Percentiles rank a stretch among this genome's conserved stretches.
Evolutionary conservation across 2,797 vertebrate genomes (phyloP).

Genomic region (Rhynchotus rufescens): DNA sequence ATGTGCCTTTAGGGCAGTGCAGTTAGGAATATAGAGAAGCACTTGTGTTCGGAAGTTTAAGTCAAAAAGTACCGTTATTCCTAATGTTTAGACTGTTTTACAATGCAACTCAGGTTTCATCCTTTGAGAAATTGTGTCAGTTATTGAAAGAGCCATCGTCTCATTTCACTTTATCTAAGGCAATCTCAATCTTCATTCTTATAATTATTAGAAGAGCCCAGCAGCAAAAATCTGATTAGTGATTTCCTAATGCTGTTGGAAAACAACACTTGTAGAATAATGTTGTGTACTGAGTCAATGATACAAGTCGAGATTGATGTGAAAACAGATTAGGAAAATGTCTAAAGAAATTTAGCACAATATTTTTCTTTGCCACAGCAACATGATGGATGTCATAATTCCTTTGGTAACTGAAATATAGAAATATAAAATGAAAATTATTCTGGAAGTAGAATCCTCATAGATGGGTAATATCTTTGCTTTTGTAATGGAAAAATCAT

Average conservation of each 20-base stretch:
- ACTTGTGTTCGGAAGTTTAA: background rate
- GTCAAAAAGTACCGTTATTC: background rate
- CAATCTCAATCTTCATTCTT: constrained; percentile 60
- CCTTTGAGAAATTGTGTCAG: constrained; percentile 37
- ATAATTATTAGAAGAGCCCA: constrained; percentile 65
- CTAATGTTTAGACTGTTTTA: background rate
- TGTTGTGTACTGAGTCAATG: constrained; percentile 20
- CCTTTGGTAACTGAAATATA: background rate
- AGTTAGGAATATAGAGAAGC: background rate
- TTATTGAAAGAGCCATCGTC: constrained; percentile 69
- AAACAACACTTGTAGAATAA: constrained; percentile 45
- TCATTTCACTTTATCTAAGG: constrained; percentile 70
- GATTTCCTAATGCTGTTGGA: constrained; percentile 36
- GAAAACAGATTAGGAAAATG: constrained; percentile 22
- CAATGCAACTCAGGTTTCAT: background rate
- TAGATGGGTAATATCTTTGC: background rate
- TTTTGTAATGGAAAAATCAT: background rate
- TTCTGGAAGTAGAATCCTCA: background rate
- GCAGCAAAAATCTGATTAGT: constrained; percentile 64
- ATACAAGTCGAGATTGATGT: constrained; percentile 19
- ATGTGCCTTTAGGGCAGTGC: background rate
- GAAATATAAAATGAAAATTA: background rate
- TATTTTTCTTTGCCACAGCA: background rate
- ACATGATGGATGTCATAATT: background rate
- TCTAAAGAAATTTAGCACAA: background rate